Evolutionary conservation across 2,113 vertebrate genomes (phyloP).

Genomic region (Lamprologus lemairii): DNA sequence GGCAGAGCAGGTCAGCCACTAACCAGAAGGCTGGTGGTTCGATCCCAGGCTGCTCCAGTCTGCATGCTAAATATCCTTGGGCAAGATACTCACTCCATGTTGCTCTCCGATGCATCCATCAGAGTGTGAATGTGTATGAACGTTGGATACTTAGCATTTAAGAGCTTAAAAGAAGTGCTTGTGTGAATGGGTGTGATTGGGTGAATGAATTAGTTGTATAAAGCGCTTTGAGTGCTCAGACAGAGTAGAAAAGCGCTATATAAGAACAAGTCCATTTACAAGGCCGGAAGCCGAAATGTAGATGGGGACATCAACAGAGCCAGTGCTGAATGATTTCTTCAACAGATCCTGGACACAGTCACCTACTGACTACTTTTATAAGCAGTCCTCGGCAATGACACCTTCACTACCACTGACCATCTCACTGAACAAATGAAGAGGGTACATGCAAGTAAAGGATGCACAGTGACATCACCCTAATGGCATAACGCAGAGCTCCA

Average conservation of each 20-base stretch:
- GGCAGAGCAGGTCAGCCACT: background rate
- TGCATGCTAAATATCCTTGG: background rate
- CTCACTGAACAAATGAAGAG: background rate
- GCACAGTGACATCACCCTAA: background rate
- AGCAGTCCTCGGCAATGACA: accelerated
- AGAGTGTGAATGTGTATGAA: background rate
- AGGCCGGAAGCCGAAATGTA: background rate
- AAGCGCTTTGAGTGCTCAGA: background rate
- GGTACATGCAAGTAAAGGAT: background rate
- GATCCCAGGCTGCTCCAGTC: background rate
- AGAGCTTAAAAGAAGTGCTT: background rate
- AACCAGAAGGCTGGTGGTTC: background rate
- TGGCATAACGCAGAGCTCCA: background rate
- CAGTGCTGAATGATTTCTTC: background rate
- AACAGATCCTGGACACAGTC: background rate
- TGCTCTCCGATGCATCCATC: background rate
- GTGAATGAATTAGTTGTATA: background rate
- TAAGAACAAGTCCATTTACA: background rate
- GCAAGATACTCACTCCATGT: background rate
- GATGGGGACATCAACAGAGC: background rate
- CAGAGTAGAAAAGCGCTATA: background rate
- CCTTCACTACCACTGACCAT: background rate
- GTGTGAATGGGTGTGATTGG: background rate
- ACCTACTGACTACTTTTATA: background rate
- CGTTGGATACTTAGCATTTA: background rate